Conservation (phyloP, 2,797 vertebrate species). For the Myiothlypis chrysogaster region DNA sequence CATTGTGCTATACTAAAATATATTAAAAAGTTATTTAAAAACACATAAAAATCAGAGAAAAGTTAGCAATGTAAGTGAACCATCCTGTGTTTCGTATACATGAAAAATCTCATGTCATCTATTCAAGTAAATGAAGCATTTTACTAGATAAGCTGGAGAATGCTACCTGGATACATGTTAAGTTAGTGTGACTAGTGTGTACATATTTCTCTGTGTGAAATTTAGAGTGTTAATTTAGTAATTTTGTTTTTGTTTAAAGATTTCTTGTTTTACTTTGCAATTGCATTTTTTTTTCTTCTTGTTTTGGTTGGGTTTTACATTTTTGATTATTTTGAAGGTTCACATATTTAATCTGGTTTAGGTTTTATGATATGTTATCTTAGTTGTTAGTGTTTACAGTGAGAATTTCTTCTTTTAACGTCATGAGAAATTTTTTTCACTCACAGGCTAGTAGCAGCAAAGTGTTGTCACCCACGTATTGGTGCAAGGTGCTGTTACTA, state of each 20-base stretch:
- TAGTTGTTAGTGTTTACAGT: not conserved
- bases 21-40: not conserved
- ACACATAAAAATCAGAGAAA: not conserved
- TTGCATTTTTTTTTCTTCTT: too few species aligned
- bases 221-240: not conserved
- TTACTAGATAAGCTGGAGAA: not conserved
- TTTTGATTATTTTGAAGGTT: not conserved
- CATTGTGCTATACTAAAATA: not conserved
- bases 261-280: not conserved
- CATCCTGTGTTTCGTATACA: not conserved
- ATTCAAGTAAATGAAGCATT: not conserved
- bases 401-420: not conserved
- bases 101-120: not conserved
- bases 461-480: not conserved
- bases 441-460: not conserved
- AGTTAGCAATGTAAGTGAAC: not conserved
- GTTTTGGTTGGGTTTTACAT: accelerated
- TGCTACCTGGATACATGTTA: not conserved
- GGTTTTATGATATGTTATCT: not conserved
- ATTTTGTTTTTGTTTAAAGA: not conserved
- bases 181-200: not conserved
- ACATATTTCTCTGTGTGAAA: not conserved
- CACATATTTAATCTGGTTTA: not conserved
- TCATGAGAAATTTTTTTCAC: not conserved
- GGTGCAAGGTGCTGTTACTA: not conserved